Evolutionary conservation across 2,113 vertebrate species (phyloP), one percentile per base, ranked within the genome.

Genomic region (Capra hircus): DNA sequence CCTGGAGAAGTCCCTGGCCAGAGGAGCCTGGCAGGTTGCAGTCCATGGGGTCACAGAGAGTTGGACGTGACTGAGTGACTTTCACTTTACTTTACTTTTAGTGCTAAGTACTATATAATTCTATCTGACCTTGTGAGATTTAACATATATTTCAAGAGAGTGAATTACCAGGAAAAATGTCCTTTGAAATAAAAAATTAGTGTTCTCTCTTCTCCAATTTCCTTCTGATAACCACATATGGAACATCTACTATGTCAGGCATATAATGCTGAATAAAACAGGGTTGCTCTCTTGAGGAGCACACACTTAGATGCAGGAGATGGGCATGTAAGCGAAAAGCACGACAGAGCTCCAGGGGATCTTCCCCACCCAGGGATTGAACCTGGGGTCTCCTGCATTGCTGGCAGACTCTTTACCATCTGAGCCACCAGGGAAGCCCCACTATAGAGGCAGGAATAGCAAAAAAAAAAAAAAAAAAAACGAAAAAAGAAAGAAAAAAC

Each of bases 91-190:
- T 55, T 3, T 55, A 67, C 33, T 21, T 10, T 23, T 2, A 40
- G n/a, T 82, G 64, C 48, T 86, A 91, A 93, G 30, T 57, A 6
- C 23, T 40, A 78, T 2, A 3, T 36, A 91, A 90, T 55, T 91
- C 52, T 81, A 43, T 85, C 21, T 77, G 59, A 81, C 13, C 2
- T 53, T 84, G 16, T 83, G 57, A 96, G 43, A 90, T 71, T 80
- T 94, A 95, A 88, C 7, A 25, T 3, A 19, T 83, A 85, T 67
- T 93, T 95, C 21, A 78, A 48, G 53, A 92, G 6, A 91, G 2
- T 85, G 52, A 93, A 88, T 62, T 93, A 77, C 16, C 13, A 94
- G 15, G 45, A 33, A 87, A 95, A 80, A 95, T 40, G 2, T 90
- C 87, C 14, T 52, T 36, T 92, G 27, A 78, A 40, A 43, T 53